phyloP scores from a whole-genome alignment of 1,140 invertebrate species.

The Yoshiicerus persimilis region DNA sequence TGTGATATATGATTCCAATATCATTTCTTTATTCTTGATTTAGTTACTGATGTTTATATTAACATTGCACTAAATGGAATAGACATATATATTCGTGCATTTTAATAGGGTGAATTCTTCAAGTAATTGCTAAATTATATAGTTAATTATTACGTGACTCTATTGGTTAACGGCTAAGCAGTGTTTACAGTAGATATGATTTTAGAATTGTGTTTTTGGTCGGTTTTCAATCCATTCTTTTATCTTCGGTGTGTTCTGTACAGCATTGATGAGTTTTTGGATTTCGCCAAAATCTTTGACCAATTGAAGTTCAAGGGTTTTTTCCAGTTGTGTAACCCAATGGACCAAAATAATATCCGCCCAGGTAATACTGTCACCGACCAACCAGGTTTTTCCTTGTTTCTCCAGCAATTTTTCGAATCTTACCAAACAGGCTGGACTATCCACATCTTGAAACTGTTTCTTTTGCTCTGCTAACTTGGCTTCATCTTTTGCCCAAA shows the following conservation, averaged over 20 bases:
- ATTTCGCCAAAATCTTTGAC: not conserved
- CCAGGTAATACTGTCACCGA: slow-evolving; percentile 24
- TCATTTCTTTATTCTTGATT: no score
- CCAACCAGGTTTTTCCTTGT: not conserved
- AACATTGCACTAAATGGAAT: no score
- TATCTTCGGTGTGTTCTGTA: no score
- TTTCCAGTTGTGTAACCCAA: not conserved
- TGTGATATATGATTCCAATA: no score
- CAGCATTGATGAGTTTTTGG: not conserved
- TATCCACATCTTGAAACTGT: not conserved
- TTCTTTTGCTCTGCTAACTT: slow-evolving; percentile 37
- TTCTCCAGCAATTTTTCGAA: slow-evolving; percentile 20
- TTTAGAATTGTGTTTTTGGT: not conserved
- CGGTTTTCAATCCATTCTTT: not conserved
- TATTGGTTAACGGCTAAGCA: no score
- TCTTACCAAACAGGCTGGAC: not conserved
- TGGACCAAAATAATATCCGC: not conserved
- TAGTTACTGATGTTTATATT: no score
- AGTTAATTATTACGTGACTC: no score
- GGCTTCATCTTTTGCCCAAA: not conserved
- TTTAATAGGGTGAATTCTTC: no score
- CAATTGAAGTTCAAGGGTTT: not conserved
- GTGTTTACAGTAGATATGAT: no score
- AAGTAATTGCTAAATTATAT: no score
- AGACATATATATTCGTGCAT: no score